Base-by-base conservation (phyloP, 2,888 invertebrate genomes). In the Clistopyga incitator region DNA sequence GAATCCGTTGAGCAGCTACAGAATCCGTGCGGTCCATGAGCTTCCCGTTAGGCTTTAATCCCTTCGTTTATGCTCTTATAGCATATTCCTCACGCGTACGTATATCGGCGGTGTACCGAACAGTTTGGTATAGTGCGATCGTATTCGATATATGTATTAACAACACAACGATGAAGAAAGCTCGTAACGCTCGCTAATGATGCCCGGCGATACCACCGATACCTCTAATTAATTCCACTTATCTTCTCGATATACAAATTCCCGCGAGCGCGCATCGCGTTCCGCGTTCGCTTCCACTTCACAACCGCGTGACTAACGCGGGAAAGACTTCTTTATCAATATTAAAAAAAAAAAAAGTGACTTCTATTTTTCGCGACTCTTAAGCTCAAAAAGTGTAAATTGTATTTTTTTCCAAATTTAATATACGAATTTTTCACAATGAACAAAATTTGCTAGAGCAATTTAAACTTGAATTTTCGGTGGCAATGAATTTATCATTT, bases 151-250 rank as follows among this genome's bases (percentile, higher is more conserved):
- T 70, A 86, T 86, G 87, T 88, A 87, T 87, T 86, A 64, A n/a
- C 64, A 47, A 78, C 34, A 65, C 78, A 56, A 64, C 86, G 87
- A 81, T 81, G 78, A 79, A 88, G 84, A 88, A 89, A 79, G 88
- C 89, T 89, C 72, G 89, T 89, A 87, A 89, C 88, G 89, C 88
- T 91, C 89, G 92, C 92, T 92, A 93, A 92, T 92, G 92, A 92
- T 92, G 91, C 91, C 88, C 86, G 82, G 88, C 91, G 92, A 92
- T 92, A 92, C 89, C 90, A 90, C 88, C 88, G 92, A 93, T 93
- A 92, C 90, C 91, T 91, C 90, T 92, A 93, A 92, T 93, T 93
- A 93, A 93, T 93, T 92, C 92, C 89, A 90, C 90, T 91, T 92
- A 92, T 92, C 92, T 88, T 86, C 88, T 87, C 91, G 91, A 91